Conservation (phyloP, 1,140 invertebrate species). For the Drosophila neocordata region DNA sequence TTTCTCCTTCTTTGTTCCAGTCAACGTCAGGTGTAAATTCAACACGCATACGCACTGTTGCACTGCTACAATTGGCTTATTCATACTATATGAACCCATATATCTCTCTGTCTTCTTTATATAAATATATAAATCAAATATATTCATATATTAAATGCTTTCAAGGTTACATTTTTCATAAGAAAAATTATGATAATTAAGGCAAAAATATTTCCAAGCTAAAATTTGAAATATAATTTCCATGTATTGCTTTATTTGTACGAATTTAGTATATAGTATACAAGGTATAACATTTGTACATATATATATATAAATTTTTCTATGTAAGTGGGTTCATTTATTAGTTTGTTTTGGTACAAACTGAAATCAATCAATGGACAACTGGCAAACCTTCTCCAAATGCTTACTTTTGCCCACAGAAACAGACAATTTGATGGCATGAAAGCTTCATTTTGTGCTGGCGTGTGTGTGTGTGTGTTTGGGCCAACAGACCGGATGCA, state of each 20-base stretch:
- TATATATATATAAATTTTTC: too few species aligned
- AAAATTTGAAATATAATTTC: too few species aligned
- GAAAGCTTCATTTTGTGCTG: constrained; percentile 53
- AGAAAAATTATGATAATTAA: too few species aligned
- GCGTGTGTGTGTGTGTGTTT: constrained; percentile 26
- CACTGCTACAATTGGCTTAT: constrained; percentile 50
- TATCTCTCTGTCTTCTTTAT: neutral
- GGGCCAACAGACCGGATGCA: constrained; percentile 49
- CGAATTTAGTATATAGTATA: too few species aligned
- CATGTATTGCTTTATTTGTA: too few species aligned
- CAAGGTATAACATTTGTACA: too few species aligned
- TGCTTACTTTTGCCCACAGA: neutral
- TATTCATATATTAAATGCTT: too few species aligned
- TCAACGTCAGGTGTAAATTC: constrained; percentile 15
- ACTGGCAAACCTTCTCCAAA: constrained; percentile 44
- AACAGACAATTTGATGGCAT: constrained; percentile 59
- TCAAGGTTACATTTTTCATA: too few species aligned
- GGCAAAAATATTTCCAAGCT: too few species aligned
- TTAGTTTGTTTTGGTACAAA: constrained; percentile 73
- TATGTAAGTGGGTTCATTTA: constrained; percentile 45
- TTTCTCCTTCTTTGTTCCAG: too few species aligned
- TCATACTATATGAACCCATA: neutral
- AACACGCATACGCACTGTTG: constrained; percentile 75
- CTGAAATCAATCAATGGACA: constrained; percentile 66
- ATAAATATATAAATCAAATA: constrained; percentile 15